A percentile compares a stretch with the other conserved stretches of the same genome.
phyloP scores from a whole-genome alignment of 1,140 invertebrate species.

The Eumaeus atala region DNA sequence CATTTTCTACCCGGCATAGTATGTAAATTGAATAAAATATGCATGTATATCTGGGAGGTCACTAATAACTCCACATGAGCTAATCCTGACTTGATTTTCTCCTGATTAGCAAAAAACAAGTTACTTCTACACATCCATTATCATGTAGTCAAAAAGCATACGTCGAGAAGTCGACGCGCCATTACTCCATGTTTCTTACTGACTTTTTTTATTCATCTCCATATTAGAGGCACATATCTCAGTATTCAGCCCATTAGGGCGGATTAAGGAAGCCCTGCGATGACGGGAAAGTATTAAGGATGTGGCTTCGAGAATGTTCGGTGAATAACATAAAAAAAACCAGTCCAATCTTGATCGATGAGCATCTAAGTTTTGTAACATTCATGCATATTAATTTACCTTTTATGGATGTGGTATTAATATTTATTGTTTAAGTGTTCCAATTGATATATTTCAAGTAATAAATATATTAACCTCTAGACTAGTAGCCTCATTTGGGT shows the following conservation, averaged over 20 bases:
- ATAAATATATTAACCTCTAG: too few relatives aligned
- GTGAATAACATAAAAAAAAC: conserved; percentile 29
- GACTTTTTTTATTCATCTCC: conserved; percentile 24
- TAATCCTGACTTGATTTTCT: too few relatives aligned
- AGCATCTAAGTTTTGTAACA: background rate
- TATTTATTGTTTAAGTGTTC: too few relatives aligned
- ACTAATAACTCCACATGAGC: too few relatives aligned
- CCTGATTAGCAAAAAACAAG: too few relatives aligned
- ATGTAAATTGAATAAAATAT: too few relatives aligned
- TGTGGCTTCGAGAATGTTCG: conserved; percentile 41
- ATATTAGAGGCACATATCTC: conserved; percentile 44
- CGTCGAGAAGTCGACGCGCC: background rate
- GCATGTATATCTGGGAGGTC: too few relatives aligned
- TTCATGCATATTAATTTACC: too few relatives aligned
- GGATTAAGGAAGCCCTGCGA: conserved; percentile 58
- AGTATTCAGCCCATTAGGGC: conserved; percentile 55
- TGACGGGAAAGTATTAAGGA: conserved; percentile 55
- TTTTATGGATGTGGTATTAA: too few relatives aligned
- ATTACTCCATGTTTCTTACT: background rate
- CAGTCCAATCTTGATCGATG: conserved; percentile 5
- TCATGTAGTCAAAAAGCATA: background rate
- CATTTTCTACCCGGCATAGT: too few relatives aligned
- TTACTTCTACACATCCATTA: background rate
- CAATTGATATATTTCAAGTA: too few relatives aligned
- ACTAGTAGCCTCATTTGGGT: too few relatives aligned